Percentiles rank a stretch among this genome's conserved stretches.
These are phyloP conservation scores for Liodrosophila aerea DNA, from an alignment of 2,888 invertebrate species.

Conservation along the genomic window DNA sequence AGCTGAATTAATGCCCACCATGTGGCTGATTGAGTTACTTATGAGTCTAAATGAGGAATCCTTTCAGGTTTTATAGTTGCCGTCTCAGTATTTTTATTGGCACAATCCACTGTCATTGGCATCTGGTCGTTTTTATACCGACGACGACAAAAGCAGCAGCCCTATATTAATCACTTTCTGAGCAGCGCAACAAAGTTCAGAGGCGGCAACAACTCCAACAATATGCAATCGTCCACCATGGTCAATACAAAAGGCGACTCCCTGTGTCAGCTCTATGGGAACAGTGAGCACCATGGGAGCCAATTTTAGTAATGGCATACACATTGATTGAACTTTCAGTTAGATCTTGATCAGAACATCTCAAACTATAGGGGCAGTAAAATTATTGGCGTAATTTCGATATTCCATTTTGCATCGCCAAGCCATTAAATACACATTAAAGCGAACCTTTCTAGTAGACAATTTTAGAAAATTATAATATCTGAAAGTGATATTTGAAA, in stretches of 20 bases:
- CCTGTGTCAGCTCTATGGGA: slow-evolving; percentile 92
- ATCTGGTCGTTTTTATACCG: slow-evolving; percentile 95
- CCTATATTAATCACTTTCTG: slow-evolving; percentile 48
- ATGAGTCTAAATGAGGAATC: slow-evolving; percentile 13
- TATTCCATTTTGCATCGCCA: slow-evolving; percentile 15
- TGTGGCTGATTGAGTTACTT: neutral
- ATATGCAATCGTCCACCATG: slow-evolving; percentile 60
- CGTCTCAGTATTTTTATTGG: slow-evolving; percentile 92
- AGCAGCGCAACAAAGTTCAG: slow-evolving; percentile 59
- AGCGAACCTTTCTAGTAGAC: neutral
- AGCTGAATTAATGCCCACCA: neutral
- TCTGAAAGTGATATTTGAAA: slow-evolving; percentile 31
- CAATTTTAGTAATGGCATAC: slow-evolving; percentile 76
- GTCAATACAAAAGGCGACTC: slow-evolving; percentile 84
- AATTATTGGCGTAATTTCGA: slow-evolving; percentile 5
- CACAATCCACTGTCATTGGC: slow-evolving; percentile 92
- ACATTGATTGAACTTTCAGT: slow-evolving; percentile 6
- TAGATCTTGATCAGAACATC: slow-evolving; percentile 10
- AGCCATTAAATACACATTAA: slow-evolving; percentile 14
- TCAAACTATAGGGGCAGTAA: slow-evolving; percentile 7
- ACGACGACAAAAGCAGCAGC: slow-evolving; percentile 85
- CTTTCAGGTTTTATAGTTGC: slow-evolving; percentile 90
- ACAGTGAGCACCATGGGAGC: slow-evolving; percentile 63
- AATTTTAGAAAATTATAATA: slow-evolving; percentile 1
- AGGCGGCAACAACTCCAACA: slow-evolving; percentile 34